Base-by-base conservation (phyloP, 2,888 invertebrate genomes). In the Schizotus pectinicornis region DNA sequence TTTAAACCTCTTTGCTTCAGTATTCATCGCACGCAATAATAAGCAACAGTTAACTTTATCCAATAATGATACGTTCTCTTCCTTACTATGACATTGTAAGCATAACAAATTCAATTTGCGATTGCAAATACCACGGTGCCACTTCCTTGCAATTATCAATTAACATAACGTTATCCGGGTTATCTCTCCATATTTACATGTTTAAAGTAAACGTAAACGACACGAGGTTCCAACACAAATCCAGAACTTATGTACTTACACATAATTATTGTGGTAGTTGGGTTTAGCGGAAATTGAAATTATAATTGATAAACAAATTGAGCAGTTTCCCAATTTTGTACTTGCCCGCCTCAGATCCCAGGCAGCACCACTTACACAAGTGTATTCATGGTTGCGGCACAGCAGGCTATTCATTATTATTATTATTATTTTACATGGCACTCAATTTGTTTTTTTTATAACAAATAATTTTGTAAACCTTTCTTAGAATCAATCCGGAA, bases 41-140 rank as follows among this genome's bases (percentile, higher is more conserved):
- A 49, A 35, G 35, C 22, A 22, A 59, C 53, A 48, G 57, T 61
- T 61, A 61, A 12, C 13, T 12, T n/a, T 34, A 48, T 38, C 36
- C 50, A 49, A 41, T 45, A 53, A 61, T 56, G 59, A 52, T 48
- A 56, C 45, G 53, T 56, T 30, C 58, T 52, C 8, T 31, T 46
- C 52, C 31, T 33, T 32, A 33, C 47, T 46, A 45, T 54, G 55
- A 51, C 61, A 61, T 22, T 56, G 55, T 41, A 31, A 58, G 39
- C 45, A 38, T 55, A 43, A 47, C 34, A 52, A 47, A 56, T 58
- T 37, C 56, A 51, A 61, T 59, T 58, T 56, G 55, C 52, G 45
- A 55, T 55, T 50, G 50, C 41, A 51, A 51, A 51, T 51, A 51
- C 43, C 36, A 43, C 42, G 34, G 22, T 34, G 36, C 49, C 51